Conservation (phyloP, 1,140 invertebrate genomes). For the Agraylea sexmaculata region DNA sequence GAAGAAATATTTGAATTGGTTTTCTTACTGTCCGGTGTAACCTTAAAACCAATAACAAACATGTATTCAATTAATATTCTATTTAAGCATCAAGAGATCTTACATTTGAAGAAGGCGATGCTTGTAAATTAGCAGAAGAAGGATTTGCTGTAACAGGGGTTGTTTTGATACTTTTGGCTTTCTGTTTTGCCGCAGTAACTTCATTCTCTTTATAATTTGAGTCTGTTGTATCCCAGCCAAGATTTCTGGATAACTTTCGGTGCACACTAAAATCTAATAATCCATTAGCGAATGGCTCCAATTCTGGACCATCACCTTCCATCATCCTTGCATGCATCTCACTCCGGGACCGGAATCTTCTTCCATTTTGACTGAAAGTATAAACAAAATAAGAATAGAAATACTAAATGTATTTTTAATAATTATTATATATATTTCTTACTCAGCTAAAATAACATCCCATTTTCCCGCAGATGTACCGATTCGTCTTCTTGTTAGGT, state of each 20-base stretch:
- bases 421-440: neutral
- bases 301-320: constrained; percentile 26
- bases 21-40: too few species aligned
- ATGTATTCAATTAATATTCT: too few species aligned
- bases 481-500: constrained; percentile 54
- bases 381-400: neutral
- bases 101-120: too few species aligned
- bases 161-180: too few species aligned
- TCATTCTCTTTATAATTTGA: constrained; percentile 10
- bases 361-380: constrained; percentile 43
- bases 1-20: too few species aligned
- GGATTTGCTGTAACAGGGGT: too few species aligned
- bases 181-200: constrained; percentile 14
- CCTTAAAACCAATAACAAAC: too few species aligned
- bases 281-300: constrained; percentile 36
- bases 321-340: constrained; percentile 48
- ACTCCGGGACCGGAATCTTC: constrained; percentile 46
- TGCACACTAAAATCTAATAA: constrained; percentile 50
- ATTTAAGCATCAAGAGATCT: too few species aligned
- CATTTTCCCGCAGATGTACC: constrained; percentile 64
- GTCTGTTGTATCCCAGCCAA: constrained; percentile 35
- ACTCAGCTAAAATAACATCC: constrained; percentile 49
- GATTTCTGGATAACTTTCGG: constrained; percentile 39
- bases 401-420: neutral
- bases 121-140: too few species aligned